Conservation (phyloP, 1,140 invertebrate genomes). For the Colletes gigas region DNA sequence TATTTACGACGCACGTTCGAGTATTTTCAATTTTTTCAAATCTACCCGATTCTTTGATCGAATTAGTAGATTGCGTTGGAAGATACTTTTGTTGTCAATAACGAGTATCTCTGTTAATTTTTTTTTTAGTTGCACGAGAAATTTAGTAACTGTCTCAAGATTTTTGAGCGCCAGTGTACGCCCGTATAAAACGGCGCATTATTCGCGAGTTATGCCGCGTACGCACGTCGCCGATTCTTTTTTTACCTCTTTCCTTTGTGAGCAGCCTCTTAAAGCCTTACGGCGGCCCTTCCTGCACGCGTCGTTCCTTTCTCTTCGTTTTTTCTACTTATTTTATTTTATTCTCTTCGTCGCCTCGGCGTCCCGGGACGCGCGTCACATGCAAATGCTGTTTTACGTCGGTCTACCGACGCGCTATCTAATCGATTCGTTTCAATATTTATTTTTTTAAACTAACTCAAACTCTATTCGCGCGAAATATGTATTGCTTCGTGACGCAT, state of each 20-base stretch:
- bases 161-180: conserved; percentile 23
- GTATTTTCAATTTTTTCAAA: too few relatives aligned
- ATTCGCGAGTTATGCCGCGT: conserved; percentile 63
- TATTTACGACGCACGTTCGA: too few relatives aligned
- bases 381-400: conserved; percentile 41
- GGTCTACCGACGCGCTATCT: conserved; percentile 4
- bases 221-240: conserved; percentile 52
- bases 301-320: conserved; percentile 28
- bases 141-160: too few relatives aligned
- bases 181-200: conserved; percentile 63
- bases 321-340: not conserved
- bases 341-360: conserved; percentile 7
- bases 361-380: conserved; percentile 48
- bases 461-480: too few relatives aligned
- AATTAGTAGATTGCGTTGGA: too few relatives aligned
- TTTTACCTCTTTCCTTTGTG: conserved; percentile 38
- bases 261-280: conserved; percentile 53
- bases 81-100: too few relatives aligned
- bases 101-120: too few relatives aligned
- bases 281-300: conserved; percentile 52
- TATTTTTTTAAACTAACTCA: not conserved
- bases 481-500: too few relatives aligned
- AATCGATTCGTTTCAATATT: conserved; percentile 27
- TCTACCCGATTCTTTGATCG: too few relatives aligned
- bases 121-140: too few relatives aligned